Conservation (phyloP, 53 echinoderm and acorn worm genomes). For the Echinarachnius parma region DNA sequence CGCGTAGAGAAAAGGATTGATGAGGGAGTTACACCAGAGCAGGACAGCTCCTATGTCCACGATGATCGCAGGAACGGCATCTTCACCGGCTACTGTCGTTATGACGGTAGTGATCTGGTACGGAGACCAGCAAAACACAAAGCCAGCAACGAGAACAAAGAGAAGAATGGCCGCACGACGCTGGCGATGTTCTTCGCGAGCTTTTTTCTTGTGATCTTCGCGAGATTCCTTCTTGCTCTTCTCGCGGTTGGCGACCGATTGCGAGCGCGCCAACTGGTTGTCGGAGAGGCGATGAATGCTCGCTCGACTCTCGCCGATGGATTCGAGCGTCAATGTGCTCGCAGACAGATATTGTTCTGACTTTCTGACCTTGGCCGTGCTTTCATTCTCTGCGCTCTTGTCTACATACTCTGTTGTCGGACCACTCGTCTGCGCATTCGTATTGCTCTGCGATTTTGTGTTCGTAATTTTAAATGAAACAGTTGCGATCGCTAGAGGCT, state of each 20-base stretch:
- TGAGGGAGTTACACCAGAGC: conserved; percentile 79
- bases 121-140: conserved; percentile 57
- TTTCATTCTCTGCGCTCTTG: no score
- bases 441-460: background rate
- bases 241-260: no score
- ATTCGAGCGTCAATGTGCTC: no score
- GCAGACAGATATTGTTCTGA: no score
- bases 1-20: conserved; percentile 80
- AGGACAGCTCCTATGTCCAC: conserved; percentile 58
- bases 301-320: no score
- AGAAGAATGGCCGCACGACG: conserved; percentile 59
- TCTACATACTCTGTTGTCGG: no score
- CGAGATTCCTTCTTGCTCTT: background rate
- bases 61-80: conserved; percentile 18
- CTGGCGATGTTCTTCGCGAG: conserved; percentile 40
- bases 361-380: no score
- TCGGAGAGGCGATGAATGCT: no score
- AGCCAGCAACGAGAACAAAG: conserved; percentile 57
- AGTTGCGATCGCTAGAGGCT: conserved; percentile 19
- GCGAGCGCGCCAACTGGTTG: no score
- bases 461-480: conserved; percentile 2
- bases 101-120: conserved; percentile 57
- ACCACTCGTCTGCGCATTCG: background rate
- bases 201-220: conserved; percentile 4
- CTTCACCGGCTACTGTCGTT: conserved; percentile 49